Evolutionary conservation across 2,888 invertebrate genomes (phyloP).

Genomic region (Drosophila helvetica): DNA sequence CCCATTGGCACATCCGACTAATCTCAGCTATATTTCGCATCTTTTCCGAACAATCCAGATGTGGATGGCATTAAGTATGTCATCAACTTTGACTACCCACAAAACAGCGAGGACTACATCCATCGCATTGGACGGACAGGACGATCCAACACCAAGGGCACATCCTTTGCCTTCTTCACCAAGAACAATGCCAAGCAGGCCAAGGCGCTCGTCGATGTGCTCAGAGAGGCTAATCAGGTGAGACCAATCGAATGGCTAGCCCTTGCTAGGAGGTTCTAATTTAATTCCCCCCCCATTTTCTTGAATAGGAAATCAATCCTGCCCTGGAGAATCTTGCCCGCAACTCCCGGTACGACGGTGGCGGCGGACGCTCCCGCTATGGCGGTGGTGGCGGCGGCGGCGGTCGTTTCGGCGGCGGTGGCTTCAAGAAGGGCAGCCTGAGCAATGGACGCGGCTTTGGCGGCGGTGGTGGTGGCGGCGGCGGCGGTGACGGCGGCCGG

Average conservation of each 20-base stretch:
- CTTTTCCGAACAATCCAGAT: constrained; percentile 86
- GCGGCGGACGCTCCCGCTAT: constrained; percentile 83
- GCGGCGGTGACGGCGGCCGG: constrained; percentile 60
- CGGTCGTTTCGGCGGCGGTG: constrained; percentile 66
- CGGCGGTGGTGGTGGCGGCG: constrained; percentile 58
- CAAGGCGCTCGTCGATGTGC: constrained; percentile 93
- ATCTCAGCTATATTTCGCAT: constrained; percentile 20
- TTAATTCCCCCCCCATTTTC: too few relatives aligned
- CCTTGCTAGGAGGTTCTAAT: too few relatives aligned
- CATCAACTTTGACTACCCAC: constrained; percentile 98
- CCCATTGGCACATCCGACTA: not conserved
- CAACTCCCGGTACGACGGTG: constrained; percentile 86
- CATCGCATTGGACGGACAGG: constrained; percentile 98
- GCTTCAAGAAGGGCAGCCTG: constrained; percentile 64
- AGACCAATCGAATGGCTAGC: constrained; percentile 55
- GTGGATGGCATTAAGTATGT: constrained; percentile 98
- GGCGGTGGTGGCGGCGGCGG: constrained; percentile 80
- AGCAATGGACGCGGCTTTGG: constrained; percentile 71
- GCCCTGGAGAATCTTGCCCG: constrained; percentile 92
- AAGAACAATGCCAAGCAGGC: constrained; percentile 94
- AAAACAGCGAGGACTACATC: constrained; percentile 97
- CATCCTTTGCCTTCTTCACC: constrained; percentile 98
- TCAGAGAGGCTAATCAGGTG: constrained; percentile 95
- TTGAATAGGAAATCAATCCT: constrained; percentile 89
- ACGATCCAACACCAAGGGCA: constrained; percentile 93